Evolutionary conservation across 2,888 invertebrate species (phyloP).

Genomic region (Lucinisca nassula): DNA sequence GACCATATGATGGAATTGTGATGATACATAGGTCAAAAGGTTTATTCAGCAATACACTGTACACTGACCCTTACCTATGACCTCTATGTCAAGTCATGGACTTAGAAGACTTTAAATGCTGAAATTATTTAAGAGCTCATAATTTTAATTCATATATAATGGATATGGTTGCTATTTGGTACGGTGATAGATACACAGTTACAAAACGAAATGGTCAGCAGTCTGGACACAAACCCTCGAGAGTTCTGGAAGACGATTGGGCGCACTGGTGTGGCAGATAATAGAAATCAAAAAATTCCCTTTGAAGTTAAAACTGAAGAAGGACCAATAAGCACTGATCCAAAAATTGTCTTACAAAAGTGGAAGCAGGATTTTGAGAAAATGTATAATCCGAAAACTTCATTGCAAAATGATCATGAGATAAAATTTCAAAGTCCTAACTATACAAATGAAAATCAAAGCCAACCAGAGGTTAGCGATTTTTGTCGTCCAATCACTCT

Average conservation of each 20-base stretch:
- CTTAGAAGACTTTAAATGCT: too few relatives aligned
- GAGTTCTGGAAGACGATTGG: slow-evolving; percentile 11
- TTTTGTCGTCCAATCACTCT: not conserved
- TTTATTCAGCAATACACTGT: too few relatives aligned
- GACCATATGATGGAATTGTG: too few relatives aligned
- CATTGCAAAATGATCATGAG: not conserved
- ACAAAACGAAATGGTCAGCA: not conserved
- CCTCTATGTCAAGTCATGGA: too few relatives aligned
- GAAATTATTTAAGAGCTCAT: too few relatives aligned
- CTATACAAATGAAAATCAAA: not conserved
- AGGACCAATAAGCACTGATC: not conserved
- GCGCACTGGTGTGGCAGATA: not conserved
- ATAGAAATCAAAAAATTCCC: slow-evolving; percentile 9
- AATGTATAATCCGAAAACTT: not conserved
- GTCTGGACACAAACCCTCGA: not conserved
- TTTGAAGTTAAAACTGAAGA: not conserved
- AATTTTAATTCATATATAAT: too few relatives aligned
- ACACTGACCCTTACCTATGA: too few relatives aligned
- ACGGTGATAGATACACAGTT: too few relatives aligned
- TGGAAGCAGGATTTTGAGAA: not conserved
- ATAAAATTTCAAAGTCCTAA: not conserved
- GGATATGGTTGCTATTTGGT: too few relatives aligned
- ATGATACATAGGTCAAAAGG: too few relatives aligned
- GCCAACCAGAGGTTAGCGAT: not conserved
- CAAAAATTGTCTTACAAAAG: not conserved